Base-by-base conservation (phyloP, 2,888 invertebrate genomes). In the Ceraclea dissimilis region DNA sequence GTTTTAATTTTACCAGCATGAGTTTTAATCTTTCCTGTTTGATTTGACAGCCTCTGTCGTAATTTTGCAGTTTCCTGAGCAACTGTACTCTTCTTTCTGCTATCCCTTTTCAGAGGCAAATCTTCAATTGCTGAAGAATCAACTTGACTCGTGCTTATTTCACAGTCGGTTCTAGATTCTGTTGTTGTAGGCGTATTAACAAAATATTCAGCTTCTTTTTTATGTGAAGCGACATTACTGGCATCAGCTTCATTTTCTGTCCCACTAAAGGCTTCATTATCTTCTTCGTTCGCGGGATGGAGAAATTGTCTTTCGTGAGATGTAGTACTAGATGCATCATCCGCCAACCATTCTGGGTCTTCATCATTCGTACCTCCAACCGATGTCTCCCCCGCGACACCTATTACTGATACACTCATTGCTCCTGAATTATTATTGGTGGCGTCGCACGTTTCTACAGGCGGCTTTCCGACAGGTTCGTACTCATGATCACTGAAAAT, bases 401-500 rank as follows among this genome's bases (percentile, higher is more conserved):
- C 43, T 19, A 13, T 48, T 1, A 26, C 10, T 22, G 31, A 8
- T 13, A 18, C 44, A 16, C 34, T 34, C 50, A 22, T 49, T 10
- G 22, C 18, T 19, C 39, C 49, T 22, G 50, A 46, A 20, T 6
- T 52, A 5, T 4, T 31, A 13, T 20, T 52, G 17, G 2, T 48
- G n/a, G 47, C 26, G 17, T 50, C 52, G 34, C 49, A 20, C 60
- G 51, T 44, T 43, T 55, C 57, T 46, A 26, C 44, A 20, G 47
- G 20, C 31, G 86, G 86, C 66, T 86, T 85, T 69, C 86, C 88
- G 71, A 93, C 86, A 65, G 90, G 89, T 79, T 93, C 93, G 78
- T 93, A 93, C 75, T 92, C 90, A 83, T 93, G 92, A 81, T 92
- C 92, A 81, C 92, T 93, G 79, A 66, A 83, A 83, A 26, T 26